Evolutionary conservation across 2,113 vertebrate genomes (phyloP), one percentile per base, ranked within the genome.

Genomic region (Scalopus aquaticus): DNA sequence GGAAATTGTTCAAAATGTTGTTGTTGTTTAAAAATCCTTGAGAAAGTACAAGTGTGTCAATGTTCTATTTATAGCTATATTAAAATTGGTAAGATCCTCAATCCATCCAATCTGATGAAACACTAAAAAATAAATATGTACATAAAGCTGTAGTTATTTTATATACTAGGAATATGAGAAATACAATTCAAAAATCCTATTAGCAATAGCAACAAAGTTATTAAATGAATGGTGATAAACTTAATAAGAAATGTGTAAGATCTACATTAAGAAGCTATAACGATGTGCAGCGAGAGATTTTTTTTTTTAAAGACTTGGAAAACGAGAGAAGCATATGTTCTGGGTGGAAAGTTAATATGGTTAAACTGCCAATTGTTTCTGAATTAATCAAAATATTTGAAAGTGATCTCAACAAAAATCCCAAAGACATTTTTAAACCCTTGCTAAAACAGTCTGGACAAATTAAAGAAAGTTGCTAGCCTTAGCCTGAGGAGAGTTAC

Each of bases 361-460:
- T 44, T 56, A 82, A 86, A 81, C 32, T 72, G 62, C 37, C 19
- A 81, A 77, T 44, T 90, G 82, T 77, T 76, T 37, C 69, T 72
- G 90, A 86, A 91, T 94, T 69, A 90, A 35, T 90, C 73, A 44
- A 88, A 96, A 93, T 74, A 89, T 94, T 95, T 93, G 20, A 49
- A 88, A n/a, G 64, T 42, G 86, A 64, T 83, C 0, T 1, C 74
- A 87, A 93, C 46, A 95, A 77, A 95, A 90, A 37, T 80, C 0
- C 88, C 77, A 35, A 12, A 6, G 2, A 9, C 2, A 97, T 2
- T 72, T 42, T 87, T 28, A 96, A 93, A 76, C 2, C 9, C 35
- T 70, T 92, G 15, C n/a, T 65, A 72, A 90, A 94, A 67, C 37
- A 70, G 30, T 91, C 49, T 37, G 56, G 32, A 94, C 13, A 28